Percentiles rank a stretch among this genome's conserved stretches.
Conservation (phyloP, 1,140 invertebrate genomes). For the Doryteuthis pealeii region DNA sequence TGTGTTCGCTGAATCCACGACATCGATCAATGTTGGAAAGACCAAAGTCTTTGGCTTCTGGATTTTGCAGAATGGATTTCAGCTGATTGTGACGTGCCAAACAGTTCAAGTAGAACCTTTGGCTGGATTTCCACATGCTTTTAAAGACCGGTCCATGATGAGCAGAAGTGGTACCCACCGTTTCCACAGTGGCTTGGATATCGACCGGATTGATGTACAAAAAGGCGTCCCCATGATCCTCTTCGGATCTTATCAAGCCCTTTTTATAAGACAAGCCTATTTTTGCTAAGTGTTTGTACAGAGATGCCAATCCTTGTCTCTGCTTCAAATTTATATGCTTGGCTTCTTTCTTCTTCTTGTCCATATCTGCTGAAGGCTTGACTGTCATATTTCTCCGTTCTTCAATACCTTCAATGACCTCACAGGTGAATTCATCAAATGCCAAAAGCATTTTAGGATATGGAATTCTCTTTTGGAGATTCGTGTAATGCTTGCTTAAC, state of each 20-base stretch:
- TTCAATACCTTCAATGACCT: slow-evolving; percentile 50
- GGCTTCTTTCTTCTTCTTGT: slow-evolving; percentile 78
- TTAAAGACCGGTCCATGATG: neutral
- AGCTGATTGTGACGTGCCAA: neutral
- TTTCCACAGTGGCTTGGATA: slow-evolving; percentile 39
- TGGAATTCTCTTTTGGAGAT: slow-evolving; percentile 27
- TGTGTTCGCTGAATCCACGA: slow-evolving; percentile 75
- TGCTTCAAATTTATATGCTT: slow-evolving; percentile 77
- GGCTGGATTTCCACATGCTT: neutral
- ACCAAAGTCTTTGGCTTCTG: slow-evolving; percentile 69
- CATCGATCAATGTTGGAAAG: slow-evolving; percentile 79
- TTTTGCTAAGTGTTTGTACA: slow-evolving; percentile 75
- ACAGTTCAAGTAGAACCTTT: neutral
- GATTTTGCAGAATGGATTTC: neutral
- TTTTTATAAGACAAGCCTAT: slow-evolving; percentile 75
- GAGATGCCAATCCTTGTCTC: slow-evolving; percentile 76
- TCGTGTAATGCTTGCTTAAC: slow-evolving; percentile 33
- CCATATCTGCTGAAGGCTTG: slow-evolving; percentile 60
- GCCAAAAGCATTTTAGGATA: slow-evolving; percentile 58
- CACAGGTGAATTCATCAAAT: slow-evolving; percentile 66
- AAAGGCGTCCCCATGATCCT: slow-evolving; percentile 23
- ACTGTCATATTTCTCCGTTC: slow-evolving; percentile 68
- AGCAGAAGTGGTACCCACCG: neutral
- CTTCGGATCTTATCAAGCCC: slow-evolving; percentile 63
- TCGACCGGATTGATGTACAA: slow-evolving; percentile 44